A percentile compares a stretch with the other conserved stretches of the same genome.
These are phyloP conservation scores for Prunella fulvescens DNA, from an alignment of 2,113 vertebrate genomes.

Conservation along the genomic window DNA sequence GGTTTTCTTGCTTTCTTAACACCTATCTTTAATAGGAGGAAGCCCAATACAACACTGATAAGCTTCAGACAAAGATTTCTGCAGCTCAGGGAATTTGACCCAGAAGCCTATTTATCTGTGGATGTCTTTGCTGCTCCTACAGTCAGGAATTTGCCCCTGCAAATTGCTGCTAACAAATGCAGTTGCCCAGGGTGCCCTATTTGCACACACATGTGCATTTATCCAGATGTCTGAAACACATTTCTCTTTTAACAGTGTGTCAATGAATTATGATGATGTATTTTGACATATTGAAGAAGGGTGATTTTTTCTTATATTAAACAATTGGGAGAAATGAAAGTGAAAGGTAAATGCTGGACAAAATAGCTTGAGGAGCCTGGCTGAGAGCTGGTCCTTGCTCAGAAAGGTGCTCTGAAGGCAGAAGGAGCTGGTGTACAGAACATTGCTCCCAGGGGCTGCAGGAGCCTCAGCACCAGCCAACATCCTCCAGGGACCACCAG, in stretches of 20 bases:
- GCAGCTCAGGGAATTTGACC: background rate
- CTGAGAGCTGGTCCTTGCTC: background rate
- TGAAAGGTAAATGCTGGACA: background rate
- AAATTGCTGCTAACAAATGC: background rate
- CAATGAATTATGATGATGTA: background rate
- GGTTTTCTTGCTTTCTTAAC: background rate
- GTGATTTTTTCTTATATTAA: background rate
- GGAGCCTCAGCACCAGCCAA: background rate
- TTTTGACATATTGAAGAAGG: background rate
- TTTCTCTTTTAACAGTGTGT: background rate
- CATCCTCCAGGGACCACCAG: background rate
- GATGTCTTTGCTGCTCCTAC: background rate
- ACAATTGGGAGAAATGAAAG: background rate
- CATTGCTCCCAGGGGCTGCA: background rate
- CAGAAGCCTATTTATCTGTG: background rate
- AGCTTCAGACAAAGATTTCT: background rate
- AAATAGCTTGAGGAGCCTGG: background rate
- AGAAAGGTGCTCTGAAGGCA: background rate
- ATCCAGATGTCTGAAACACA: background rate
- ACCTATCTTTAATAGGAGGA: background rate
- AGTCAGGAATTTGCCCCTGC: background rate
- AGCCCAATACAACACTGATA: background rate
- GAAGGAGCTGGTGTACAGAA: background rate
- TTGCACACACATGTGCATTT: background rate
- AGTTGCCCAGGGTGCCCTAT: background rate